Base-by-base conservation (phyloP, 2,113 vertebrate genomes). In the Vidua macroura region DNA sequence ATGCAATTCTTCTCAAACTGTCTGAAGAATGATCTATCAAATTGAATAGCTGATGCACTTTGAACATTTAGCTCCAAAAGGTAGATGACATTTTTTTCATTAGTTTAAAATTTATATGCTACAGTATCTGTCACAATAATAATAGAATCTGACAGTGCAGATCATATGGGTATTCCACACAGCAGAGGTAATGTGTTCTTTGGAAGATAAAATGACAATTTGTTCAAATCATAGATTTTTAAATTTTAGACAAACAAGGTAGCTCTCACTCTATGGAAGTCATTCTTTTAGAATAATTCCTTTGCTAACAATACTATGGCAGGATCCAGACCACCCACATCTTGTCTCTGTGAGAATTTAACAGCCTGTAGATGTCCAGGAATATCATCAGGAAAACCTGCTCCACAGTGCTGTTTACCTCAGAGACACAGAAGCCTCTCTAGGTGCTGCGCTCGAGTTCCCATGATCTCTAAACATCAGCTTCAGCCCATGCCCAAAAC, bases 61-160 rank as follows among this genome's bases (percentile, higher is more conserved):
- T 96, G 93, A 98, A 97, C 95, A 96, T 92, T 97, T 97, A 97
- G 68, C 75, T 97, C 86, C 96, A 95, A 94, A 97, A 97, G 86
- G 88, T 97, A 97, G 97, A 96, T 97, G 97, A 97, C 97, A 97
- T 91, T 97, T 97, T 96, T 98, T 98, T 98, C 96, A 98, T 98
- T 97, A 98, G 95, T 97, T 98, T 97, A 97, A 97, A 96, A 97
- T 97, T 97, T 97, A 97, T 97, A 95, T 95, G 93, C 95, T 93
- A 68, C 95, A 69, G 56, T 95, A 97, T 97, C 96, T 98, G 97
- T 97, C 97, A 97, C 93, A 97, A 98, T 97, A 98, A 98, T 97
- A 98, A 98, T 98, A 97, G 97, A 96, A 97, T 90, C 94, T 98
- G 98, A 97, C 98, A 98, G 93, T 97, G 91, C 86, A 96, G 96